Evolutionary conservation across 2,113 vertebrate species (phyloP).

Genomic region (Pterocles gutturalis): DNA sequence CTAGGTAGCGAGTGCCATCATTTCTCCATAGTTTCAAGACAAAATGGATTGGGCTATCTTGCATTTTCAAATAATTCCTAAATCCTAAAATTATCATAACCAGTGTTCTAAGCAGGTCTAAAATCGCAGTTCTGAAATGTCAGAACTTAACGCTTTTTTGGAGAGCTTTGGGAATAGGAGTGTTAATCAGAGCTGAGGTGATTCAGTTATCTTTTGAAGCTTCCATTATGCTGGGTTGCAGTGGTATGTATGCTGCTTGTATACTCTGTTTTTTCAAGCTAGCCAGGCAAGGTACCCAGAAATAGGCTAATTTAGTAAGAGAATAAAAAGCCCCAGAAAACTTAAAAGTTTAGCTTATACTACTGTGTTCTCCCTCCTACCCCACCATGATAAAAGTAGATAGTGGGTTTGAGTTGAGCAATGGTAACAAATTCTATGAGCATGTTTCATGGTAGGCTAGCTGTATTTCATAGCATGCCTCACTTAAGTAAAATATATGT

Average conservation of each 20-base stretch:
- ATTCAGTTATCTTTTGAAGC: neutral
- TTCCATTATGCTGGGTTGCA: accelerated
- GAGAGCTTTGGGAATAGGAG: neutral
- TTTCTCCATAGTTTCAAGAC: neutral
- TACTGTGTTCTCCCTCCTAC: neutral
- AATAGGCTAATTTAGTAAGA: neutral
- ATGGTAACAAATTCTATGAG: neutral
- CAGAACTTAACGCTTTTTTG: neutral
- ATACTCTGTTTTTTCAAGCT: neutral
- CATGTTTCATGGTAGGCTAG: neutral
- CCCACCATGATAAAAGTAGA: neutral
- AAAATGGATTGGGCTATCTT: neutral
- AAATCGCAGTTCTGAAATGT: neutral
- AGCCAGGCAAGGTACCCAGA: neutral
- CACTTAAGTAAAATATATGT: neutral
- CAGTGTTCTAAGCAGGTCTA: neutral
- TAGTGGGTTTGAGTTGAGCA: neutral
- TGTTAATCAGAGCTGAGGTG: neutral
- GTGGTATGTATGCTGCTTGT: accelerated
- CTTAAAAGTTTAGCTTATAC: neutral
- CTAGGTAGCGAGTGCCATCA: neutral
- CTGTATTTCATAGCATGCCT: neutral
- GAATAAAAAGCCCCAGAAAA: neutral
- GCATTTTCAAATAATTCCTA: neutral
- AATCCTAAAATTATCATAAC: neutral